These are phyloP conservation scores for Molossus molossus DNA, from an alignment of 2,797 vertebrate species.

Conservation along the genomic window DNA sequence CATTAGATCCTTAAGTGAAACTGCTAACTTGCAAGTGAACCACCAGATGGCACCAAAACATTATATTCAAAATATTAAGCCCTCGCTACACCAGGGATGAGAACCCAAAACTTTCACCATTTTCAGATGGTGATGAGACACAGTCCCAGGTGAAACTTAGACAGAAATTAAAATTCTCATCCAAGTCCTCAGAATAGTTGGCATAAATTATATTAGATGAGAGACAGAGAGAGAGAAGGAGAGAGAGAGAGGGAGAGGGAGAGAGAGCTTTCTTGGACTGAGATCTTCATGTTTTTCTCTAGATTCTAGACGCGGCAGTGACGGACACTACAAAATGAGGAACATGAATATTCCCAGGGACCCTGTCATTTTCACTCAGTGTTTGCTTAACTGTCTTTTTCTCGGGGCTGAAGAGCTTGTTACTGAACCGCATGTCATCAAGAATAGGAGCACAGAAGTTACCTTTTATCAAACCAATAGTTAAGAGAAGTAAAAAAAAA, in stretches of 20 bases:
- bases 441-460: background rate
- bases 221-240: rapidly evolving
- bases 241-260: background rate
- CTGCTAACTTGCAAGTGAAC: background rate
- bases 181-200: background rate
- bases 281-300: background rate
- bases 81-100: background rate
- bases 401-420: background rate
- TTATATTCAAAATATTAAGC: background rate
- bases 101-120: background rate
- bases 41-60: constrained; percentile 86
- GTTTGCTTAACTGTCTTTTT: background rate
- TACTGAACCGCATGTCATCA: background rate
- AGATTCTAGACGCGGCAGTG: background rate
- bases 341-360: background rate
- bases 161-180: constrained; percentile 52
- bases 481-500: background rate
- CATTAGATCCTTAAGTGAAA: background rate
- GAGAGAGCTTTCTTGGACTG: background rate
- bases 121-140: background rate
- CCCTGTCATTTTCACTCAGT: background rate
- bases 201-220: background rate
- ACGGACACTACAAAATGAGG: background rate
- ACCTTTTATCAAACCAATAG: constrained; percentile 26
- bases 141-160: background rate